These are phyloP conservation scores for Catocala fraxini DNA, from an alignment of 2,888 invertebrate species.

Conservation along the genomic window DNA sequence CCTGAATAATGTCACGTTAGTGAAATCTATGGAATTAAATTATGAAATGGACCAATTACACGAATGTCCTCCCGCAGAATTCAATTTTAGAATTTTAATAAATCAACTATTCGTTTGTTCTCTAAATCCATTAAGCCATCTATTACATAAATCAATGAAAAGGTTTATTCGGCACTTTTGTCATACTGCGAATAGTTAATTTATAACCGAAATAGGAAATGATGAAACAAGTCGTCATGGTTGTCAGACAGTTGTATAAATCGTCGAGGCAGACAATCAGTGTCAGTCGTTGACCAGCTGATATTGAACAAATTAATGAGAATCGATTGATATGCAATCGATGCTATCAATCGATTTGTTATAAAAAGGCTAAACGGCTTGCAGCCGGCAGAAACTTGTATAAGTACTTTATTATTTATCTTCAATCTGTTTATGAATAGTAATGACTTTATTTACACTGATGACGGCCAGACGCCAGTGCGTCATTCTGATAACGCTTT, in stretches of 20 bases:
- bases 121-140: constrained; percentile 1
- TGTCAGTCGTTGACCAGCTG: constrained; percentile 43
- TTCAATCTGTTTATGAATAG: constrained; percentile 18
- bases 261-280: constrained; percentile 40
- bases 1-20: constrained; percentile 45
- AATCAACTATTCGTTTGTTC: constrained; percentile 21
- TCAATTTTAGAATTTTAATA: constrained; percentile 25
- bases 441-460: constrained; percentile 26
- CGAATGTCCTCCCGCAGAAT: constrained; percentile 17
- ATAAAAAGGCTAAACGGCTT: constrained; percentile 22
- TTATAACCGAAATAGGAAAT: constrained; percentile 24
- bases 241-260: constrained; percentile 38
- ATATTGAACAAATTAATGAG: constrained; percentile 43
- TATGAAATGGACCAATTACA: constrained; percentile 37
- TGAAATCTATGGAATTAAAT: constrained; percentile 43
- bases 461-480: constrained; percentile 8
- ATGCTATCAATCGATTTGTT: constrained; percentile 34
- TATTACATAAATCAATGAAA: not conserved
- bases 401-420: constrained; percentile 13
- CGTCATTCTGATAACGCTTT: constrained; percentile 24
- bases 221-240: constrained; percentile 49
- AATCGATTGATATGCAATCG: constrained; percentile 41
- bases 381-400: constrained; percentile 15
- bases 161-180: not conserved
- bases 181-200: constrained; percentile 23